Evolutionary conservation across 2,113 vertebrate species (phyloP).

Genomic region (Pithys albifrons): DNA sequence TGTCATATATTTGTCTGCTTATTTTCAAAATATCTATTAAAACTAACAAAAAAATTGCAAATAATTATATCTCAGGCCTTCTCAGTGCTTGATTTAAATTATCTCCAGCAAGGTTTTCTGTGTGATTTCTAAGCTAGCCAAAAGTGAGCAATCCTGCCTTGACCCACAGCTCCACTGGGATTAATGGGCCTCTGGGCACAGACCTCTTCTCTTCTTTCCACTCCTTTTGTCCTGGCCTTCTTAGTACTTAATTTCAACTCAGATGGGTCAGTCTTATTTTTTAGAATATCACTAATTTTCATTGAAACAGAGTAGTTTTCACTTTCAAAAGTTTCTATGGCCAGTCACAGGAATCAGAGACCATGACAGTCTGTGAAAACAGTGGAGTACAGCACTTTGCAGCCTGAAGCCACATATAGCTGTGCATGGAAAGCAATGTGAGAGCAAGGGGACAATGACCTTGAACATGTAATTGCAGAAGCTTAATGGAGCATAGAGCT

Average conservation of each 20-base stretch:
- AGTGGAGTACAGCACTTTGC: fast-evolving
- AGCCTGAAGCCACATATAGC: neutral
- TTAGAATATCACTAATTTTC: neutral
- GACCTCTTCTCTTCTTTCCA: neutral
- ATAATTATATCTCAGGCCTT: neutral
- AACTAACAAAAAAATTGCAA: neutral
- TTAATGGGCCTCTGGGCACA: neutral
- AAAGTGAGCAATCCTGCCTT: neutral
- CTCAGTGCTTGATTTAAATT: neutral
- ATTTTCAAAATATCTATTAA: neutral
- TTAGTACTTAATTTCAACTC: neutral
- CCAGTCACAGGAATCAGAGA: neutral
- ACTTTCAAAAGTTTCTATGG: neutral
- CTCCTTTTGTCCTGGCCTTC: neutral
- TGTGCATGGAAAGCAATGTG: neutral
- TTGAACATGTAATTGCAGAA: neutral
- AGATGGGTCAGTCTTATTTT: neutral
- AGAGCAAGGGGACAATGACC: neutral
- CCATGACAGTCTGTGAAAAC: neutral
- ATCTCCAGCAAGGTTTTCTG: neutral
- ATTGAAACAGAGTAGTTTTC: neutral
- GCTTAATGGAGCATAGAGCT: neutral
- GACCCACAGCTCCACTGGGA: neutral
- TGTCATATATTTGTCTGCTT: neutral
- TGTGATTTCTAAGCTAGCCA: neutral